phyloP scores from a whole-genome alignment of 2,113 vertebrate genomes.

The Pithys albifrons region DNA sequence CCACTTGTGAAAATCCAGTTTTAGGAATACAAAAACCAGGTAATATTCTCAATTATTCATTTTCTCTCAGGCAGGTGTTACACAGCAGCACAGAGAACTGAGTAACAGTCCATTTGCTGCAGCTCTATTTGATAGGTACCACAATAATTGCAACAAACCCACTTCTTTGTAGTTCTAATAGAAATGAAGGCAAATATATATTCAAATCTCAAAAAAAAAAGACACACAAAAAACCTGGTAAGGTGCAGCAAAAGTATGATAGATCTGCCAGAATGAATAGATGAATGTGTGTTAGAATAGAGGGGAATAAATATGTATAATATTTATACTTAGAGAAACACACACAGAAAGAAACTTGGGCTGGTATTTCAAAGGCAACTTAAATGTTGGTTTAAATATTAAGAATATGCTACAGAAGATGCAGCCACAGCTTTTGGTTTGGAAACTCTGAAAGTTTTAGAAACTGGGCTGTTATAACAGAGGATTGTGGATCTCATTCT shows the following conservation, averaged over 20 bases:
- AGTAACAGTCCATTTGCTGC: background rate
- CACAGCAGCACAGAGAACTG: fast-evolving
- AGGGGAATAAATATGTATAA: background rate
- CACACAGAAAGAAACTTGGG: background rate
- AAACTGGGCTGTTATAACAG: background rate
- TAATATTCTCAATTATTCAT: background rate
- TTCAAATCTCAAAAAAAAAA: background rate
- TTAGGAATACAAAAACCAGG: background rate
- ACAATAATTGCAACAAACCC: background rate
- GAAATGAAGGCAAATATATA: background rate
- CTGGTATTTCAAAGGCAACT: background rate
- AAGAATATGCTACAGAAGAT: background rate
- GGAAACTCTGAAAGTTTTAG: background rate
- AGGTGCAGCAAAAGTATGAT: background rate
- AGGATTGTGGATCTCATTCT: background rate
- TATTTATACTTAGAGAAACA: background rate
- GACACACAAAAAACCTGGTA: background rate
- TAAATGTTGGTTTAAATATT: background rate
- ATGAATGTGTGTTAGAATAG: background rate
- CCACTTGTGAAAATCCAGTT: background rate
- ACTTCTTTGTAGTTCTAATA: background rate
- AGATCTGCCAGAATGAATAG: background rate
- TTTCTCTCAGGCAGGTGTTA: background rate
- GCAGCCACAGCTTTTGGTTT: background rate
- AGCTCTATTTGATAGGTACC: background rate